These are phyloP conservation scores for Brachionus koreanus DNA, from an alignment of 1,140 invertebrate genomes.

Conservation along the genomic window DNA sequence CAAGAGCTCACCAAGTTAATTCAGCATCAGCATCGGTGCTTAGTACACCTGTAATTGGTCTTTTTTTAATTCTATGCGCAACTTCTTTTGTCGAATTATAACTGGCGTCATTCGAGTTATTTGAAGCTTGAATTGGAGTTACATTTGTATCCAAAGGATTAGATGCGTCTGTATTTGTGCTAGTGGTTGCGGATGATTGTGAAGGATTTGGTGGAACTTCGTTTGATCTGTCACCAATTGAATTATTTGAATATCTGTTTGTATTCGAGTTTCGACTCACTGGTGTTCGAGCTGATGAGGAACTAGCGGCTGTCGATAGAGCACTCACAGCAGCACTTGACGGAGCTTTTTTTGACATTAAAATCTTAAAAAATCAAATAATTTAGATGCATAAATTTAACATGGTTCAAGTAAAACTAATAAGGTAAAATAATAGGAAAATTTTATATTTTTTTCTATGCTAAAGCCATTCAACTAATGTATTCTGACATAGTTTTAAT, in stretches of 20 bases:
- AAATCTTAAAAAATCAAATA: neutral
- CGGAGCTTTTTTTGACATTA: slow-evolving; percentile 27
- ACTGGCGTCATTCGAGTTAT: slow-evolving; percentile 19
- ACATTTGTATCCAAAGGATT: neutral
- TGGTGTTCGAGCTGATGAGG: neutral
- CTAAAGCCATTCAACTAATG: neutral
- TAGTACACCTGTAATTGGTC: slow-evolving; percentile 66
- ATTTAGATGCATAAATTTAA: too few species aligned
- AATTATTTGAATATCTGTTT: neutral
- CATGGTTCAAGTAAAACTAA: too few species aligned
- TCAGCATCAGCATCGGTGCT: slow-evolving; percentile 51
- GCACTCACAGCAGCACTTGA: slow-evolving; percentile 17
- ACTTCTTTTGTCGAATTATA: slow-evolving; percentile 58
- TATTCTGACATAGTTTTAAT: neutral
- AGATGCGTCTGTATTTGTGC: neutral
- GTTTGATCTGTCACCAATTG: neutral
- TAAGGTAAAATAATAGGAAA: neutral
- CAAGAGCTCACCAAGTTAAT: slow-evolving; percentile 5
- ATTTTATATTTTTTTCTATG: neutral
- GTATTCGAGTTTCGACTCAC: neutral
- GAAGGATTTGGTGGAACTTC: slow-evolving; percentile 30
- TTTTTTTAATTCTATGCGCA: slow-evolving; percentile 37
- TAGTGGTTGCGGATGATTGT: neutral
- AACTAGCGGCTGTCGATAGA: neutral
- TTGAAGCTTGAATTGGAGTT: slow-evolving; percentile 5